phyloP scores from a whole-genome alignment of 2,888 invertebrate genomes.

The Agriotes lineatus region DNA sequence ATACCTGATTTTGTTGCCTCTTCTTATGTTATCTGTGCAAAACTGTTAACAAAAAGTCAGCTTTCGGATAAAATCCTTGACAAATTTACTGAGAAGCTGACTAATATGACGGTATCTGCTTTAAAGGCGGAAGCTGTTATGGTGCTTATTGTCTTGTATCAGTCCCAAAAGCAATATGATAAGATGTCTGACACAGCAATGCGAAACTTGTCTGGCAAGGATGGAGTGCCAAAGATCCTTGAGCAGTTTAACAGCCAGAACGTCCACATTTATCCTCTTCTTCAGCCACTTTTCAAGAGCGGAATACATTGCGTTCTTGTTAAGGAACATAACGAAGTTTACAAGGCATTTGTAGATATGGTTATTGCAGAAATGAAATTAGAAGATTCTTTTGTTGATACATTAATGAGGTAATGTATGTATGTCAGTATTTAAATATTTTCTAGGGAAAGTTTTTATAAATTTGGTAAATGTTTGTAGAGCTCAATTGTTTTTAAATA shows the following conservation, averaged over 20 bases:
- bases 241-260: slow-evolving; percentile 70
- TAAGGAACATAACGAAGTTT: slow-evolving; percentile 66
- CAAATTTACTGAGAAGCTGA: slow-evolving; percentile 72
- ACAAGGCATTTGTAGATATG: slow-evolving; percentile 70
- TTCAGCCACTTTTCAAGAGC: slow-evolving; percentile 70
- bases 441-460: too few species aligned
- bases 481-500: too few species aligned
- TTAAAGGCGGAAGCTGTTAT: slow-evolving; percentile 75
- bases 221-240: slow-evolving; percentile 68
- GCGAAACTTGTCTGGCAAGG: slow-evolving; percentile 65
- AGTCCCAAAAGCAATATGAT: slow-evolving; percentile 65
- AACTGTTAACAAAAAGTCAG: slow-evolving; percentile 74
- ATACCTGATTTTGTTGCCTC: slow-evolving; percentile 80
- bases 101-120: slow-evolving; percentile 66
- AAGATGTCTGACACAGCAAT: slow-evolving; percentile 70
- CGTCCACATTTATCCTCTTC: slow-evolving; percentile 71
- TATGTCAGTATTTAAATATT: too few species aligned
- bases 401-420: too few species aligned
- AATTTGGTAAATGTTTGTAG: too few species aligned
- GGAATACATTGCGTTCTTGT: slow-evolving; percentile 68
- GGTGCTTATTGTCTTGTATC: slow-evolving; percentile 78
- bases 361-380: slow-evolving; percentile 74
- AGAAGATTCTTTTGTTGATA: slow-evolving; percentile 69
- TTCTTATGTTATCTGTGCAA: slow-evolving; percentile 80
- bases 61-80: slow-evolving; percentile 71